phyloP scores from a whole-genome alignment of 2,113 vertebrate species.

The Todiramphus saurophagus region DNA sequence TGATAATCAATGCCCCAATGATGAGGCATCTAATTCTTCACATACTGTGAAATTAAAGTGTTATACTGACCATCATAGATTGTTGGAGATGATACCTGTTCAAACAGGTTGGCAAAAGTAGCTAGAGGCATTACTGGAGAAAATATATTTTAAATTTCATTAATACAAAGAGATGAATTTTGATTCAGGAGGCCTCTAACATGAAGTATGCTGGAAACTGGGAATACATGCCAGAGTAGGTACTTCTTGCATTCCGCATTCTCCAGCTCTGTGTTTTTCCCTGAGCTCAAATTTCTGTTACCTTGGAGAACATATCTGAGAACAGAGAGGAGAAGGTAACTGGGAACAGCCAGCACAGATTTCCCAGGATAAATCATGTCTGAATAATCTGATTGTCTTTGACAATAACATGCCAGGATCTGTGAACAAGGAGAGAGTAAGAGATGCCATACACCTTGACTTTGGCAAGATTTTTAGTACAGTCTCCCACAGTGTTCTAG shows the following conservation, averaged over 20 bases:
- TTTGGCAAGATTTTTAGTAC: rapidly evolving
- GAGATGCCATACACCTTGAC: rapidly evolving
- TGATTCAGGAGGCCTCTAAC: not conserved
- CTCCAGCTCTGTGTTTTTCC: not conserved
- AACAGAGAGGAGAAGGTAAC: not conserved
- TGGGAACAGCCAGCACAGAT: not conserved
- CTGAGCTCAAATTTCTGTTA: not conserved
- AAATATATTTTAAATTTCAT: not conserved
- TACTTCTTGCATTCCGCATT: not conserved
- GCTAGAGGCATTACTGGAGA: not conserved
- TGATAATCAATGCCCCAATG: not conserved
- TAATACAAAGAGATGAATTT: not conserved
- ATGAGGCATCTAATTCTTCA: not conserved
- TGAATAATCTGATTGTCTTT: not conserved
- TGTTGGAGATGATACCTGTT: not conserved
- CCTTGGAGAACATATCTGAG: not conserved
- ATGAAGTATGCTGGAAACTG: not conserved
- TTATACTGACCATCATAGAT: not conserved
- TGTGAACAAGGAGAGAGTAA: not conserved
- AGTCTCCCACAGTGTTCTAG: not conserved
- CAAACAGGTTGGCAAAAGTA: not conserved
- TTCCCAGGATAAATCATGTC: not conserved
- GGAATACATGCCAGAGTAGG: not conserved
- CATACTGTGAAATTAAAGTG: not conserved
- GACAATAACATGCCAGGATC: not conserved